A percentile compares a stretch with the other conserved stretches of the same genome.
phyloP scores from a whole-genome alignment of 2,888 invertebrate genomes.

The Noctua janthe region DNA sequence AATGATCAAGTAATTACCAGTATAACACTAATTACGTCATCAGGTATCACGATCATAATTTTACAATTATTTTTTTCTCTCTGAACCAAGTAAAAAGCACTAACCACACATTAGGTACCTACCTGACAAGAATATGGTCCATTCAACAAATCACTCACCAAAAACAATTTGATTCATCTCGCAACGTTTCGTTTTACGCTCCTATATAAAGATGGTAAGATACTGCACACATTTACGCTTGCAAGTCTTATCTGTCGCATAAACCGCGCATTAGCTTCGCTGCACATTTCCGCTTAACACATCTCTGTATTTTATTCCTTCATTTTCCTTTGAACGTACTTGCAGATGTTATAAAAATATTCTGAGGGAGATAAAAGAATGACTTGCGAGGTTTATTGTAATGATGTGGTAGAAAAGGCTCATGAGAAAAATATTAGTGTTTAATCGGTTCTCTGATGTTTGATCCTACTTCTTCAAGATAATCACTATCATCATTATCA shows the following conservation, averaged over 20 bases:
- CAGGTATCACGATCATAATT: not conserved
- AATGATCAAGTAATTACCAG: not conserved
- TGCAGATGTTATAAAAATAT: slow-evolving; percentile 65
- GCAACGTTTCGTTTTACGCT: slow-evolving; percentile 56
- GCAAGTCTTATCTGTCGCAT: slow-evolving; percentile 83
- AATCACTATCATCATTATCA: not conserved
- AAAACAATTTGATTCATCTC: slow-evolving; percentile 52
- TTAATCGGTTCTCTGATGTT: slow-evolving; percentile 12
- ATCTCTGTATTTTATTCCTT: slow-evolving; percentile 80
- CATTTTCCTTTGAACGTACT: slow-evolving; percentile 77
- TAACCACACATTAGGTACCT: not conserved
- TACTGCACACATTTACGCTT: slow-evolving; percentile 82
- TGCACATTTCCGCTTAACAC: slow-evolving; percentile 82
- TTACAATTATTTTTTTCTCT: not conserved
- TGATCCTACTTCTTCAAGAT: not conserved
- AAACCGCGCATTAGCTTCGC: slow-evolving; percentile 85
- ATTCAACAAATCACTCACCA: not conserved
- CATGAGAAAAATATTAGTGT: slow-evolving; percentile 16
- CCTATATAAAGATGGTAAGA: slow-evolving; percentile 71
- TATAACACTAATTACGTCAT: not conserved
- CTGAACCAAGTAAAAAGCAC: not conserved
- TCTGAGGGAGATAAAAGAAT: slow-evolving; percentile 64
- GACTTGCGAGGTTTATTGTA: slow-evolving; percentile 24
- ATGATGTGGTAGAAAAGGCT: slow-evolving; percentile 34
- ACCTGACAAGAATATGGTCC: not conserved